Percentiles rank a stretch among this genome's conserved stretches.
phyloP scores from a whole-genome alignment of 2,797 vertebrate genomes.

The Myoxocephalus aenaeus region DNA sequence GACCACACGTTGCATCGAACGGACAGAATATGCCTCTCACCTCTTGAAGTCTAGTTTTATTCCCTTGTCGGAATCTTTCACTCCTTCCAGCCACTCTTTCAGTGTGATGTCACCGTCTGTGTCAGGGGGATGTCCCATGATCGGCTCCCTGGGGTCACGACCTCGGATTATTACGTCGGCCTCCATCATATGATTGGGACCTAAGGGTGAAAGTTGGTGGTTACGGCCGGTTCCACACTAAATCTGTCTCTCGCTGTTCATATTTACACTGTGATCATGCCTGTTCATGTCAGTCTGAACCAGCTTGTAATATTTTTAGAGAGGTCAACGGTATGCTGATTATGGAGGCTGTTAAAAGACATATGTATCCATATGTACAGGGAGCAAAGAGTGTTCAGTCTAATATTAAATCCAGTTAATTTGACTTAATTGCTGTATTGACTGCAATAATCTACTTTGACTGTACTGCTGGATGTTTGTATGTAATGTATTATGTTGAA shows the following conservation, averaged over 20 bases:
- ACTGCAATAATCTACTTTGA: not conserved
- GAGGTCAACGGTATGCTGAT: no score
- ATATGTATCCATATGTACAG: no score
- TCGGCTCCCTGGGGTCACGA: constrained; percentile 82
- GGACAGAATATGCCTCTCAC: constrained; percentile 59
- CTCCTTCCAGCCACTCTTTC: constrained; percentile 86
- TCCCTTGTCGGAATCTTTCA: constrained; percentile 85
- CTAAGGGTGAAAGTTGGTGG: constrained; percentile 56
- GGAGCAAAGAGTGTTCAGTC: not conserved
- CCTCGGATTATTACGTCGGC: constrained; percentile 89
- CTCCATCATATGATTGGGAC: constrained; percentile 92
- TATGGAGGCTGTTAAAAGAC: no score
- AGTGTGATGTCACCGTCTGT: constrained; percentile 91
- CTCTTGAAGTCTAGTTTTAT: constrained; percentile 98
- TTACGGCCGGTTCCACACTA: not conserved
- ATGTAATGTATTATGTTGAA: not conserved
- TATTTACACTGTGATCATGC: not conserved
- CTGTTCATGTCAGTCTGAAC: not conserved
- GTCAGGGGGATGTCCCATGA: constrained; percentile 95
- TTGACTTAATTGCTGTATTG: not conserved
- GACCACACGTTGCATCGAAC: not conserved
- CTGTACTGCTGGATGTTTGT: not conserved
- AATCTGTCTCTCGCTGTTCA: not conserved
- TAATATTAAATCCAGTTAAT: not conserved
- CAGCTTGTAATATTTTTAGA: not conserved